Evolutionary conservation across 2,113 vertebrate species (phyloP).

Genomic region (Bucco capensis): DNA sequence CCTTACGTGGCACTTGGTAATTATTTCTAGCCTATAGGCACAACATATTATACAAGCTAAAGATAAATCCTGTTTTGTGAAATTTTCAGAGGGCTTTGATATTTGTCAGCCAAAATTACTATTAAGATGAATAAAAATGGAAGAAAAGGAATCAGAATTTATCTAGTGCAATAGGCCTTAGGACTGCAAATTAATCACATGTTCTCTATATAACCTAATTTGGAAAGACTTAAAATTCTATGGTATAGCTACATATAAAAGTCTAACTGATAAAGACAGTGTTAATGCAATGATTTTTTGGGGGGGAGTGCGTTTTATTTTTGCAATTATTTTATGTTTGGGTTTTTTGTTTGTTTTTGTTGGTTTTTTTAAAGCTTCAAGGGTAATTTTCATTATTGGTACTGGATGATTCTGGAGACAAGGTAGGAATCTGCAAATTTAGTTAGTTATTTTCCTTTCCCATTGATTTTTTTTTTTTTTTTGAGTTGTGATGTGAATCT

Average conservation of each 20-base stretch:
- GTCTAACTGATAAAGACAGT: background rate
- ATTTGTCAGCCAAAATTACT: constrained; percentile 1
- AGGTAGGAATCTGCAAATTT: background rate
- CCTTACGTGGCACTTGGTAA: background rate
- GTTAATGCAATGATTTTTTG: background rate
- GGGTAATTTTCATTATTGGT: background rate
- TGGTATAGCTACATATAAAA: background rate
- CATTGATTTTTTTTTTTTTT: background rate
- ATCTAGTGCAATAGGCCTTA: background rate
- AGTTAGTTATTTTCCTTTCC: background rate
- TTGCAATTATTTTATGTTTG: too few relatives aligned
- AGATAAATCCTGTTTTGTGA: constrained; percentile 10
- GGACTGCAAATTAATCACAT: constrained; percentile 16
- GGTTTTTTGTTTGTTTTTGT: too few relatives aligned
- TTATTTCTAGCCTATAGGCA: background rate
- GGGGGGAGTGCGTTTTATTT: background rate
- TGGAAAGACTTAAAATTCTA: background rate
- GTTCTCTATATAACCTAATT: background rate
- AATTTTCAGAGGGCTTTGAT: background rate
- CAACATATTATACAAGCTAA: background rate
- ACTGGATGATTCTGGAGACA: background rate
- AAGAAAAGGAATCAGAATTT: background rate
- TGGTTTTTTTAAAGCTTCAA: background rate
- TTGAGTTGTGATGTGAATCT: background rate
- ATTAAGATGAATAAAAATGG: background rate